phyloP scores from a whole-genome alignment of 2,888 invertebrate species.

The Nebria salina region DNA sequence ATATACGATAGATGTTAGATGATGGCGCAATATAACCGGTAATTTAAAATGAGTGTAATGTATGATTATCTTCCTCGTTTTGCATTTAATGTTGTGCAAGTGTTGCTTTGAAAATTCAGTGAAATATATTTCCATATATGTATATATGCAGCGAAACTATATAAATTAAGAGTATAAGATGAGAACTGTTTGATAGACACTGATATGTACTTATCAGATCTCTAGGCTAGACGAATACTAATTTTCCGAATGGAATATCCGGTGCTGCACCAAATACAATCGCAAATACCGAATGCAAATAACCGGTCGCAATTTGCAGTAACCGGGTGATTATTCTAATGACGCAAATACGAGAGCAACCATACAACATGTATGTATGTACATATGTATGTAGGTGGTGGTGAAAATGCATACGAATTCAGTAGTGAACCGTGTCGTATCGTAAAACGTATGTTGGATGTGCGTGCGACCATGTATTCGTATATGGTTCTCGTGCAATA shows the following conservation, averaged over 20 bases:
- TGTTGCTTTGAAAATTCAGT: neutral
- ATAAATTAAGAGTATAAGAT: neutral
- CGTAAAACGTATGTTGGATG: slow-evolving; percentile 25
- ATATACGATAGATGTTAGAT: too few species aligned
- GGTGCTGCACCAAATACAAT: slow-evolving; percentile 23
- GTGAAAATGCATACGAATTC: slow-evolving; percentile 27
- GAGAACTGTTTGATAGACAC: slow-evolving; percentile 11
- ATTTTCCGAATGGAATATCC: slow-evolving; percentile 17
- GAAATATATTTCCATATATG: neutral
- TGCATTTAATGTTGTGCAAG: too few species aligned
- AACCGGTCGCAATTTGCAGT: slow-evolving; percentile 37
- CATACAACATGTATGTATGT: neutral
- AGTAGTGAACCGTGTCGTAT: neutral
- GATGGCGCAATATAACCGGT: too few species aligned
- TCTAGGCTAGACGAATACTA: slow-evolving; percentile 20
- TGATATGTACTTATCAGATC: slow-evolving; percentile 10
- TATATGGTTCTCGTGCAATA: slow-evolving; percentile 36
- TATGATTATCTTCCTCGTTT: too few species aligned
- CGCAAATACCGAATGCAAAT: slow-evolving; percentile 26
- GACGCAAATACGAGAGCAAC: slow-evolving; percentile 10
- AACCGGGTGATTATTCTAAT: slow-evolving; percentile 42
- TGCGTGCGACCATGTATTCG: slow-evolving; percentile 20
- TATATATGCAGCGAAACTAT: neutral
- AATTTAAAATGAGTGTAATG: too few species aligned
- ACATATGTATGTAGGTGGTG: neutral